Base-by-base conservation (phyloP, 2,113 vertebrate genomes). In the Mesoclemmys tuberculata region DNA sequence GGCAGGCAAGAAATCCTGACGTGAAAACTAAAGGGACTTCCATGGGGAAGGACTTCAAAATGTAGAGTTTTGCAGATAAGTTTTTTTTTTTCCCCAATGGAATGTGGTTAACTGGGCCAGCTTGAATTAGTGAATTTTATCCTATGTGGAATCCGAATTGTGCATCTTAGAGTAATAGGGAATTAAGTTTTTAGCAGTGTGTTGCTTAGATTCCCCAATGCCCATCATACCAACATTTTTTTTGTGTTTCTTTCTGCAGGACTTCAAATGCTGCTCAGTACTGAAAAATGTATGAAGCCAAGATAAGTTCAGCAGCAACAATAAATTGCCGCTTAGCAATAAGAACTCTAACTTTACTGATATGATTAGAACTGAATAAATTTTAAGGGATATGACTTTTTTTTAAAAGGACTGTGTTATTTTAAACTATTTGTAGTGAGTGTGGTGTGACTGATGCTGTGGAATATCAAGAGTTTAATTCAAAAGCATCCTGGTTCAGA, bases 1-100 rank as follows among this genome's bases (percentile, higher is more conserved):
- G 93, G 89, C 75, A 80, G 88, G 38, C 74, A 94, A 49, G 95
- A 97, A 54, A 87, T 98, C 64, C 95, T 97, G 83, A 98, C 97
- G 77, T 98, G 97, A 89, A 94, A 54, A 90, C 64, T 19, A 29
- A 90, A 88, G 88, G 48, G 8, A 6, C 2, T 0, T 6, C 44
- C 2, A 3, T 0, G 1, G 31, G 24, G 3, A 24, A 18, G 22
- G 80, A 38, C 24, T 0, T 1, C 5, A n/a, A 14, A 31, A 48
- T 81, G 48, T 80, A 49, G 51, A 14, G 3, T 41, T 80, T 85
- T 89, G 87, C 75, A 27, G 35, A 84, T 55, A 55, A 51, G 27
- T 46, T 48, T 46, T n/a, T n/a, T n/a, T n/a, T n/a, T 35, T 9
- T 3, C 2, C 21, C n/a, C 82, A 35, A 46, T 21, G 1, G 29